Conservation (phyloP, 2,113 vertebrate species). For the Ictalurus punctatus region DNA sequence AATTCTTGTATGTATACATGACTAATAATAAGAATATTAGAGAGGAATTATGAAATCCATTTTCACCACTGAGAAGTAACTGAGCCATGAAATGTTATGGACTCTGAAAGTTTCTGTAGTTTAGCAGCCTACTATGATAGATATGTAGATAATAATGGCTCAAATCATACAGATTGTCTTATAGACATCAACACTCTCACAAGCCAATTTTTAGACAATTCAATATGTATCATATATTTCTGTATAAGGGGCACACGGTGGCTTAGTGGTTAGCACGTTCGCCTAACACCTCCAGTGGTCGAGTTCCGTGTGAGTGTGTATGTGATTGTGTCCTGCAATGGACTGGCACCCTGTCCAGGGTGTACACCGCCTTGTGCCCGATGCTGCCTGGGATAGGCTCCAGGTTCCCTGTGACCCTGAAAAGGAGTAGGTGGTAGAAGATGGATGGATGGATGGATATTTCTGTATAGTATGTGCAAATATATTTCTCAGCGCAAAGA, state of each 20-base stretch:
- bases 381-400: no score
- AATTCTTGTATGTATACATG: not conserved
- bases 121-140: not conserved
- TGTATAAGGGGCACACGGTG: not conserved
- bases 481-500: conserved; percentile 5
- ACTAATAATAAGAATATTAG: not conserved
- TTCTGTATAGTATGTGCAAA: not conserved
- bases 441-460: not conserved
- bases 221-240: not conserved
- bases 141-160: no score
- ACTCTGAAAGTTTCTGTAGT: not conserved
- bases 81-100: not conserved
- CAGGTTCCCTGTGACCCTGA: no score
- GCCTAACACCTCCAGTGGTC: no score
- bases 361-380: no score
- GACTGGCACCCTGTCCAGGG: no score
- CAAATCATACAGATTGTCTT: not conserved
- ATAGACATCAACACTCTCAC: not conserved
- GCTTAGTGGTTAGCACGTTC: no score
- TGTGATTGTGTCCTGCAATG: no score
- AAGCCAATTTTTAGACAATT: not conserved
- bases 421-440: no score
- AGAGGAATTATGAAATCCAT: not conserved
- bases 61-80: not conserved
- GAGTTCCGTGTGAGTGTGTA: no score